Base-by-base conservation (phyloP, 2,113 vertebrate genomes). In the Alethe castanea region DNA sequence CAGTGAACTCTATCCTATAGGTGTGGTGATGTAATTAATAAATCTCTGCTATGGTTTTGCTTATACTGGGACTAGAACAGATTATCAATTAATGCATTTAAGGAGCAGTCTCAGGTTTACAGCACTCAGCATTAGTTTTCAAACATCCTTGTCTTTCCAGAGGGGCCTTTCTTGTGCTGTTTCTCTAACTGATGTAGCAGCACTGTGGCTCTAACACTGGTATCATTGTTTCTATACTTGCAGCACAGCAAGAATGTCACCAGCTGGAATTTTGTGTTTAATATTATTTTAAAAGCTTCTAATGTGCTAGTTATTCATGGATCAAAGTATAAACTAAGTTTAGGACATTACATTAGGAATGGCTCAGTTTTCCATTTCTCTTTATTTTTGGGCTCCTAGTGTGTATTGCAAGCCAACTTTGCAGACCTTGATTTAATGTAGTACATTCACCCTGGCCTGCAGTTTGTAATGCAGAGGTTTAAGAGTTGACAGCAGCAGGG, bases 1-100 rank as follows among this genome's bases (percentile, higher is more conserved):
- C 87, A 96, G 90, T 90, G 93, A 96, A 94, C 94, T 93, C 86
- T 23, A 44, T 92, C 96, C 83, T 94, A 89, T 59, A 95, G 96
- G 94, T 92, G 92, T 89, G 91, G 71, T 90, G 91, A 93, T 97
- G 92, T 90, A 97, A 97, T 97, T 97, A 97, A 97, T 97, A 97
- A 95, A 95, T 96, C 95, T 91, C 85, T 88, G 86, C 83, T 95
- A 95, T 70, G 82, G 90, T 97, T 96, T 96, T 91, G 88, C 96
- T 96, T 95, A 86, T 72, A 71, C 81, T 90, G 62, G 92, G 95
- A 94, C 73, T 59, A 61, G 88, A 80, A 35, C 9, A 11, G 48
- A 45, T 78, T 76, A 65, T 60, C 80, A 88, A 24, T 61, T 3
- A 4, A 67, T 71, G 76, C 71, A 19, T 42, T 74, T 61, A 57